Percentiles rank a stretch among this genome's conserved stretches.
Conservation (phyloP, 1,140 invertebrate genomes). For the Copidosoma floridanum region DNA sequence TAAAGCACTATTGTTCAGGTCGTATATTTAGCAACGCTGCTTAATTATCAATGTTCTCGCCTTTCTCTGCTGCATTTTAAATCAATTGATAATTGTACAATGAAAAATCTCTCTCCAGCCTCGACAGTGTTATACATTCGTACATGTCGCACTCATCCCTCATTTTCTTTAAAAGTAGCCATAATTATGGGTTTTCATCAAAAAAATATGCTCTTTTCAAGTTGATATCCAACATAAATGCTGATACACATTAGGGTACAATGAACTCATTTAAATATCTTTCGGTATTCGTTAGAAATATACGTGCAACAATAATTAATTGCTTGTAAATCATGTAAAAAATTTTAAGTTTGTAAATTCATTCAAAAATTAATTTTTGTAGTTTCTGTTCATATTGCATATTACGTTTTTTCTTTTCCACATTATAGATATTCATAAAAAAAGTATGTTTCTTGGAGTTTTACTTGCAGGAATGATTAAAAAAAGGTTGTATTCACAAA, state of each 20-base stretch:
- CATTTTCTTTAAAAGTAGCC: too few relatives aligned
- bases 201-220: too few relatives aligned
- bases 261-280: too few relatives aligned
- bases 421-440: background rate
- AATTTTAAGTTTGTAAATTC: background rate
- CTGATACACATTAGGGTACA: too few relatives aligned
- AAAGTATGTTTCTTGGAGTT: too few relatives aligned
- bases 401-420: background rate
- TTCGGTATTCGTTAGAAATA: too few relatives aligned
- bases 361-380: slow-evolving; percentile 3
- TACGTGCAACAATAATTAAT: too few relatives aligned
- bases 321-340: slow-evolving; percentile 6
- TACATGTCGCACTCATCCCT: slow-evolving; percentile 24
- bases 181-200: too few relatives aligned
- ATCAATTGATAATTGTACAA: slow-evolving; percentile 27
- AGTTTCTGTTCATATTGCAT: background rate
- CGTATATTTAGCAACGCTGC: background rate
- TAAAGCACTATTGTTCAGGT: background rate
- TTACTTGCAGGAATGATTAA: slow-evolving; percentile 21
- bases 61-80: slow-evolving; percentile 3
- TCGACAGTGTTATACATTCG: slow-evolving; percentile 20
- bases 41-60: background rate
- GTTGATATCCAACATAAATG: too few relatives aligned
- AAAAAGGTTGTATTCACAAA: slow-evolving; percentile 1
- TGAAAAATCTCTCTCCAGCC: slow-evolving; percentile 42